phyloP scores from a whole-genome alignment of 2,888 invertebrate species.

The Troilus luridus region DNA sequence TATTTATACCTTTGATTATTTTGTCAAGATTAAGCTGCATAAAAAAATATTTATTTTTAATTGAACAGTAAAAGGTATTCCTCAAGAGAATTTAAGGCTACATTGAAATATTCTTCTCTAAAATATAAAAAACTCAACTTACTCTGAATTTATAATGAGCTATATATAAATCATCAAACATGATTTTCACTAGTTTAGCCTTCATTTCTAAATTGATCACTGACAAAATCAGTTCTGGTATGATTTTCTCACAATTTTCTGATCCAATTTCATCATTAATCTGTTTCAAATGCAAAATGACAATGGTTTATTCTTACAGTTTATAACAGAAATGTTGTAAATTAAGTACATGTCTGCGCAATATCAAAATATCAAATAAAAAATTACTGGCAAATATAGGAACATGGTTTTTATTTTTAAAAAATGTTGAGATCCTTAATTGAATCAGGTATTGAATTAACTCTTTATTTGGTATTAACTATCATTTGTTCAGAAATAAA shows the following conservation, averaged over 20 bases:
- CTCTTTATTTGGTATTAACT: neutral
- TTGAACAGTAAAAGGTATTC: neutral
- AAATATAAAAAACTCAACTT: neutral
- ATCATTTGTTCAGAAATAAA: neutral
- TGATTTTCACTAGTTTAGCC: slow-evolving; percentile 31
- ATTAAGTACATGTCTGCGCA: no score
- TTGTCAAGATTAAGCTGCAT: slow-evolving; percentile 36
- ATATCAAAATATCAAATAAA: no score
- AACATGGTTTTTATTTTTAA: no score
- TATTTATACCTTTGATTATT: slow-evolving; percentile 42
- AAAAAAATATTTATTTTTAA: neutral
- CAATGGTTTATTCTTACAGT: neutral
- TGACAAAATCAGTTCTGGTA: slow-evolving; percentile 13
- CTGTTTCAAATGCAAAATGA: neutral
- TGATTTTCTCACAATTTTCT: slow-evolving; percentile 26
- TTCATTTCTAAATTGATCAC: slow-evolving; percentile 28
- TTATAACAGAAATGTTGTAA: neutral
- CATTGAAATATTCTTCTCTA: neutral
- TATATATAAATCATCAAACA: slow-evolving; percentile 54
- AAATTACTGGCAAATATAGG: no score
- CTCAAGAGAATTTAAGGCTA: neutral
- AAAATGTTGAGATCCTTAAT: no score
- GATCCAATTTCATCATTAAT: neutral
- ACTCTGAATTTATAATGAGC: slow-evolving; percentile 54
- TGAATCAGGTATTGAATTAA: neutral